Base-by-base conservation (phyloP, 2,113 vertebrate species). In the Alligator mississippiensis region DNA sequence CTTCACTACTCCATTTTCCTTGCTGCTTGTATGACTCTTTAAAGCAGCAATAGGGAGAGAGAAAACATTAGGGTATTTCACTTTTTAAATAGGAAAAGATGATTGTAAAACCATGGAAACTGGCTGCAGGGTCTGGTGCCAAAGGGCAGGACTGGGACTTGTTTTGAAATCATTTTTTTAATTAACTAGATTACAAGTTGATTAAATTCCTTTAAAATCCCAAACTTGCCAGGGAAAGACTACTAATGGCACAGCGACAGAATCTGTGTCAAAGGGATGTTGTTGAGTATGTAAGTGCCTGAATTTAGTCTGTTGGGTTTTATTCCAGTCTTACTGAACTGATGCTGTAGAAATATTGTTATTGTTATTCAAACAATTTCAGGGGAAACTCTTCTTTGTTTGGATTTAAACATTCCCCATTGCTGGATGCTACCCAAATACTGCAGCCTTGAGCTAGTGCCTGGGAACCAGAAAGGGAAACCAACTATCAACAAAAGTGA, bases 261-360 rank as follows among this genome's bases (percentile, higher is more conserved):
- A 28, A 22, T 4, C 61, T 2, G 11, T 22, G 2, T 72, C 6
- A 38, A 57, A 12, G 0, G 1, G 15, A 30, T 38, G 9, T 15
- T 0, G 2, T 59, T 66, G 68, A 19, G 0, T 0, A 30, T 15
- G 2, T 81, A 47, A 54, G 15, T 47, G 21, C 47, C 18, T 2
- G 4, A 30, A 11, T 28, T 83, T n/a, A 10, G 11, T 63, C 85
- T 59, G 27, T 15, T 21, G 0, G 9, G 18, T 75, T 90, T 75
- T 66, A 25, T 28, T 1, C 0, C 0, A 72, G 15, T 16, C 16
- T 72, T 75, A 74, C 70, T 14, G 47, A 47, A 47, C 6, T 34
- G 38, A 58, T 3, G 16, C 34, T 70, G 11, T 3, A 47, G 81
- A 19, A 38, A 60, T 2, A 64, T 22, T 64, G 81, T 6, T 28